A percentile compares a stretch with the other conserved stretches of the same genome.
Evolutionary conservation across 2,113 vertebrate genomes (phyloP).

Genomic region (Micronycteris hirsuta): DNA sequence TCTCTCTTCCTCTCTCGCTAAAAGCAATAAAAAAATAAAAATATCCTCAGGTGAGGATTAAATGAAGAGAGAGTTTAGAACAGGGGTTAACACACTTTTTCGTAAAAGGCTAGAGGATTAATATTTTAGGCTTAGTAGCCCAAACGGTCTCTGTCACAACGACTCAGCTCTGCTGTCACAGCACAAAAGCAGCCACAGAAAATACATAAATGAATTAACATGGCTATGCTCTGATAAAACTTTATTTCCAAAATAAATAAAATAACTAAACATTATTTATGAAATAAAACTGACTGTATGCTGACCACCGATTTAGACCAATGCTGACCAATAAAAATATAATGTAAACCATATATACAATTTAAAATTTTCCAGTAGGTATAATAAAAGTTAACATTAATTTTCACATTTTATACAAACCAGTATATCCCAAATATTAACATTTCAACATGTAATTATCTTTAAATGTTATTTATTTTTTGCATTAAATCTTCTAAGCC

Average conservation of each 20-base stretch:
- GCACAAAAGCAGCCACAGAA: not conserved
- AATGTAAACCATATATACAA: not conserved
- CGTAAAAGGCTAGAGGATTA: not conserved
- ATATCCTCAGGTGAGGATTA: no score
- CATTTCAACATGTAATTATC: not conserved
- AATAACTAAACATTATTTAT: not conserved
- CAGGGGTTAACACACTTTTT: not conserved
- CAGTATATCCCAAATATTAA: constrained; percentile 4
- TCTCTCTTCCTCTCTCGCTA: no score
- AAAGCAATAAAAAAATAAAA: no score
- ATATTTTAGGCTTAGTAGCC: not conserved
- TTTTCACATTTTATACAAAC: constrained; percentile 27
- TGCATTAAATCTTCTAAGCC: not conserved
- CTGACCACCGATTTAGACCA: not conserved
- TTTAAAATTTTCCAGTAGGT: not conserved
- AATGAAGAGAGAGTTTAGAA: not conserved
- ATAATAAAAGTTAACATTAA: not conserved
- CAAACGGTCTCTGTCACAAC: not conserved
- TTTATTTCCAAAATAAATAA: constrained; percentile 43
- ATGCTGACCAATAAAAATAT: not conserved
- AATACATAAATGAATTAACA: constrained; percentile 1
- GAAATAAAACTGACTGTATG: not conserved
- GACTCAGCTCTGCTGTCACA: not conserved
- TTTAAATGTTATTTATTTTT: not conserved
- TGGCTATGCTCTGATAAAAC: not conserved